Evolutionary conservation across 1,140 invertebrate species (phyloP), one percentile per base, ranked within the genome.

Genomic region (Megalopta genalis): DNA sequence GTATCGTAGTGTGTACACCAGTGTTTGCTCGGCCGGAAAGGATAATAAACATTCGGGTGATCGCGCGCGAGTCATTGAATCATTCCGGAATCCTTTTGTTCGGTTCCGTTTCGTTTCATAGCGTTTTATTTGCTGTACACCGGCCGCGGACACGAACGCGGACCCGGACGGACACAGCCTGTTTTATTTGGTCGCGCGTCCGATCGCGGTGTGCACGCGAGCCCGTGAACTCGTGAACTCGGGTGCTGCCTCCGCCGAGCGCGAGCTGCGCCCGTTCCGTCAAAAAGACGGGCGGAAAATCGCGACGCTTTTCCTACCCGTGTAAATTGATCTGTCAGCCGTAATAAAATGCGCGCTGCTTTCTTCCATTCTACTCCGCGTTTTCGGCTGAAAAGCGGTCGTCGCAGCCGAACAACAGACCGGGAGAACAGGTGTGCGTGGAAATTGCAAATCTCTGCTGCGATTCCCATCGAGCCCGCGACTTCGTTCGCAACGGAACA

Each of bases 271-370:
- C 23, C 0, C 4, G 9, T 42, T 14, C 21, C 63, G 14, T 42
- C 2, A 46, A 46, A 66, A 65, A 21, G 46, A 54, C 46, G 49
- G 54, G 14, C 57, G 57, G 23, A 52, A 25, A 71, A 62, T 60
- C 32, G 54, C 32, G 54, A 59, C 39, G 69, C 39, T 39, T 62
- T 60, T 18, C 57, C 37, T 27, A n/a, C 32, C 14, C 12, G 21
- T 18, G 62, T 66, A 64, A 66, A 75, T 65, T 57, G 27, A 39
- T 27, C 27, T 52, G 32, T 57, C 46, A 54, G 16, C 12, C 25
- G 59, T 63, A 72, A 63, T 39, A 14, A 60, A 72, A 63, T 52
- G 39, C 46, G 8, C 42, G 27, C 60, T 27, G 4, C 14, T n/a
- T 52, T 37, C 12, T 25, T 2, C 57, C 10, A 14, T 46, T 46